Base-by-base conservation (phyloP, 1,140 invertebrate genomes). In the Sminthurides bifidus region DNA sequence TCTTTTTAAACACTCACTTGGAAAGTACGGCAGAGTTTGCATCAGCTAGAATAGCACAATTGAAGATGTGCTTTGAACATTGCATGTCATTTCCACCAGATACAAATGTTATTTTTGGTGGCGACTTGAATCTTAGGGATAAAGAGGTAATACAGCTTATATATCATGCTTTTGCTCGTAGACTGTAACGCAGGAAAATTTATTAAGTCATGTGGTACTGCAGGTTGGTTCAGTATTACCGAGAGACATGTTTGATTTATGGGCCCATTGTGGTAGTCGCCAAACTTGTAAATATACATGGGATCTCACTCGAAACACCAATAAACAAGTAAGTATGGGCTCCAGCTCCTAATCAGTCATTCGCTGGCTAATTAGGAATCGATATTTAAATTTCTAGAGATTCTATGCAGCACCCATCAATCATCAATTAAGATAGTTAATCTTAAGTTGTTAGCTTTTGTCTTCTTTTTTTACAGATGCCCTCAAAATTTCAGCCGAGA, bases 51-150 rank as follows among this genome's bases (percentile, higher is more conserved):
- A 68, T 69, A 37, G 60, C 64, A 21, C 79, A 81, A 56, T 61
- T 81, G 5, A 67, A 66, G 46, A 65, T 48, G 5, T 70, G 66
- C n/a, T 74, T 80, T 50, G 52, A 70, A 15, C 58, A 66, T 23
- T 65, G 76, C 29, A 59, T 54, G 19, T 61, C 68, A 12, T 60
- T 66, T 15, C 60, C 68, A 4, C 30, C 66, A n/a, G 63, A 70
- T 30, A 52, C 62, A 15, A 75, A 73, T 31, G 74, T 76, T 0
- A 67, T 81, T 31, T 78, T 79, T 70, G 79, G 70, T 40, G 79
- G 79, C 12, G 79, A 81, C 66, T 61, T 80, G 6, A 81, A 81
- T 65, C 58, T 80, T 1, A 66, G 79, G 41, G 78, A 81, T 61
- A 74, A 74, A 66, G 79, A 81, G 70, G 77, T 79, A 54, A 14